These are phyloP conservation scores for Amblyjoppa fuscipennis DNA, from an alignment of 2,888 invertebrate species.

Conservation along the genomic window DNA sequence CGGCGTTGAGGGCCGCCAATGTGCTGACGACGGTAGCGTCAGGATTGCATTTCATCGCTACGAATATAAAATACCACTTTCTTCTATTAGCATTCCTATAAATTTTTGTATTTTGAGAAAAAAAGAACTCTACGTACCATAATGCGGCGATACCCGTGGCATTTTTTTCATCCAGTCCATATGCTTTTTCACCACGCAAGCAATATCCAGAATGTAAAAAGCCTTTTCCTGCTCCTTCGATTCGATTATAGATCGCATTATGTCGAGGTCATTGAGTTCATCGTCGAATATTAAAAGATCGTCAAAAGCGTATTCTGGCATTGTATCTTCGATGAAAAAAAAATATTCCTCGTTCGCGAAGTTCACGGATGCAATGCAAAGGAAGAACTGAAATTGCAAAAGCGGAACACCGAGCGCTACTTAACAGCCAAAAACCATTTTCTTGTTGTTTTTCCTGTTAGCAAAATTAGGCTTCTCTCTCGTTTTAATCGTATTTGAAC, in stretches of 20 bases:
- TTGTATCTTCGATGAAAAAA: not conserved
- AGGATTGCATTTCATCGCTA: slow-evolving; percentile 89
- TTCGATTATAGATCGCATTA: slow-evolving; percentile 76
- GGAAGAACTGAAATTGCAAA: not conserved
- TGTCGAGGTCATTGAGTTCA: slow-evolving; percentile 68
- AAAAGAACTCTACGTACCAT: slow-evolving; percentile 73
- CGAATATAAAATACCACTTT: slow-evolving; percentile 59
- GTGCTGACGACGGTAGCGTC: slow-evolving; percentile 84
- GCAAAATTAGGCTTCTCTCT: no score
- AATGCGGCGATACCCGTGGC: slow-evolving; percentile 80
- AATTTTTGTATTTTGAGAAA: not conserved
- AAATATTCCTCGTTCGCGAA: not conserved
- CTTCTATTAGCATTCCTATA: no score
- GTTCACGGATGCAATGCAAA: not conserved
- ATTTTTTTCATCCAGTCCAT: slow-evolving; percentile 79
- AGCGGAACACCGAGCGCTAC: not conserved
- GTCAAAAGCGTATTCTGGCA: slow-evolving; percentile 64
- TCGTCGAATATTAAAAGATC: slow-evolving; percentile 77
- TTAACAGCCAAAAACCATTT: no score
- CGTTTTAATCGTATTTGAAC: no score
- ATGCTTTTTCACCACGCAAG: slow-evolving; percentile 78
- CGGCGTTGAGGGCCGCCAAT: slow-evolving; percentile 86
- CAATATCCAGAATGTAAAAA: slow-evolving; percentile 79
- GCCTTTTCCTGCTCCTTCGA: slow-evolving; percentile 76
- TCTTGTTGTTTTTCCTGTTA: no score